Percentiles rank a stretch among this genome's conserved stretches.
These are phyloP conservation scores for Balearica regulorum DNA, from an alignment of 2,797 vertebrate genomes.

Conservation along the genomic window DNA sequence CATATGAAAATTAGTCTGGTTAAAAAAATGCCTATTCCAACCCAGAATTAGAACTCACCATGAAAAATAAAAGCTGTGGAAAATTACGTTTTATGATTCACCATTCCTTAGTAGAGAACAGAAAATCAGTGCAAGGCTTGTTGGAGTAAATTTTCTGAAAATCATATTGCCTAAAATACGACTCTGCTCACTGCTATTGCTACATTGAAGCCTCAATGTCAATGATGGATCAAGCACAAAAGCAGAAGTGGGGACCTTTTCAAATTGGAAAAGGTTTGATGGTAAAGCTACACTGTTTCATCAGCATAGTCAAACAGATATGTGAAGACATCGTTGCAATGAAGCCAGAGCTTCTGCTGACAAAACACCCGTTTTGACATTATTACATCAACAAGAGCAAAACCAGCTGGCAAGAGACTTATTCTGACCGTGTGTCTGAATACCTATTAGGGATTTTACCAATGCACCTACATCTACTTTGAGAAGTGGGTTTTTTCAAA, in stretches of 20 bases:
- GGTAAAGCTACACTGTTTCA: neutral
- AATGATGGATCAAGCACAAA: neutral
- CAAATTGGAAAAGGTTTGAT: neutral
- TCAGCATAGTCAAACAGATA: neutral
- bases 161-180: neutral
- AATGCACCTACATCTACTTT: neutral
- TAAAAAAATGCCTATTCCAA: neutral
- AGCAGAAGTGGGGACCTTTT: neutral
- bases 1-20: neutral
- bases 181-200: neutral
- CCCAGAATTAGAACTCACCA: neutral
- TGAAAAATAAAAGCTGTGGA: neutral
- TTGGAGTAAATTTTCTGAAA: neutral
- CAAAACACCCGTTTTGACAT: neutral
- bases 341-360: neutral
- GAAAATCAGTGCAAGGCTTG: neutral
- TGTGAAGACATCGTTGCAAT: neutral
- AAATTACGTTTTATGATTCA: neutral
- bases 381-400: neutral
- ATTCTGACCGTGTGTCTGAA: neutral
- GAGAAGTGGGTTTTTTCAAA: neutral
- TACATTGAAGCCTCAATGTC: neutral
- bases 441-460: neutral
- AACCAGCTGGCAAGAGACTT: neutral
- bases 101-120: neutral